Conservation (phyloP, 2,888 invertebrate species). For the Matsumyia berberina region DNA sequence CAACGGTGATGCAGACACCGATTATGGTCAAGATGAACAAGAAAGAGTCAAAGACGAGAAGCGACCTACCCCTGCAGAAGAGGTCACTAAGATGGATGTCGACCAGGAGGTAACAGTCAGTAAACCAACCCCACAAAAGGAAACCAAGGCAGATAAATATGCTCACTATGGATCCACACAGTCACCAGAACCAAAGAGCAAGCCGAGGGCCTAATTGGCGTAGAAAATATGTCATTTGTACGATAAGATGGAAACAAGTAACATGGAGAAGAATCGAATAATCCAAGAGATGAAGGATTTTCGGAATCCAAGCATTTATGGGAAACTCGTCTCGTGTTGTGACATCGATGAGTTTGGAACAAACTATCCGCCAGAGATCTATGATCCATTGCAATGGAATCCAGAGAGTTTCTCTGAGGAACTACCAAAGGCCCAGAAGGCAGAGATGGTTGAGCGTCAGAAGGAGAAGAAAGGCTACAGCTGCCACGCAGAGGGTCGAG, state of each 20-base stretch:
- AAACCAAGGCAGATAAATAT: conserved; percentile 81
- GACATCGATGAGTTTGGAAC: conserved; percentile 98
- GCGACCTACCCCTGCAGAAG: conserved; percentile 55
- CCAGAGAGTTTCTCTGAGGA: conserved; percentile 97
- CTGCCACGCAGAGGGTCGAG: conserved; percentile 87
- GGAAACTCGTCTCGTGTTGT: conserved; percentile 97
- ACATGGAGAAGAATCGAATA: conserved; percentile 93
- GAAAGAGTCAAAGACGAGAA: conserved; percentile 76
- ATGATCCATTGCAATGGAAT: conserved; percentile 95
- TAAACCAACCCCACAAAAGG: conserved; percentile 65
- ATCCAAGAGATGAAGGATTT: conserved; percentile 97
- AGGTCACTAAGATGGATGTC: conserved; percentile 76
- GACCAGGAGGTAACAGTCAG: conserved; percentile 31
- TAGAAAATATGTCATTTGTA: conserved; percentile 92
- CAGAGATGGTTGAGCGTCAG: conserved; percentile 96
- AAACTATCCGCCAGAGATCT: conserved; percentile 96
- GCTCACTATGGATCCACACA: conserved; percentile 87
- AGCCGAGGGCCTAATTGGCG: conserved; percentile 92
- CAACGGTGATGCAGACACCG: conserved; percentile 86
- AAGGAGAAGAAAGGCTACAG: conserved; percentile 93
- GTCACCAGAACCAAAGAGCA: conserved; percentile 93
- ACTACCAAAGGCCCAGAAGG: conserved; percentile 93
- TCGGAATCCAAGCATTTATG: conserved; percentile 98
- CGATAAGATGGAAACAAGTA: conserved; percentile 90
- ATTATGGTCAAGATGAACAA: conserved; percentile 84